Conservation (phyloP, 2,797 vertebrate species). For the Echeneis naucrates region DNA sequence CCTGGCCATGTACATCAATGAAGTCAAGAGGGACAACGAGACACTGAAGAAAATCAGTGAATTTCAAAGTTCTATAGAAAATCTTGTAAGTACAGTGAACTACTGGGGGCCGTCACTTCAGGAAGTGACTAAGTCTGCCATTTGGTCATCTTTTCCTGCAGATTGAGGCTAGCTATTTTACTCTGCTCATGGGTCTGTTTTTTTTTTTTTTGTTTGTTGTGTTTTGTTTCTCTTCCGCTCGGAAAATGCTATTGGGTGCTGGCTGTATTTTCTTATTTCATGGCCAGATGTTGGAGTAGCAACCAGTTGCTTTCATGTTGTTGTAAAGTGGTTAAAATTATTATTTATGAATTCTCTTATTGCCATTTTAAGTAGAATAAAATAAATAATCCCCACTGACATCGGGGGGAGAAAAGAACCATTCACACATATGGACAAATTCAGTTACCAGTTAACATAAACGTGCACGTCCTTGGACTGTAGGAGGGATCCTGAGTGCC, state of each 20-base stretch:
- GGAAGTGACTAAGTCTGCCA: background rate
- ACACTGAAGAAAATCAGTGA: constrained; percentile 98
- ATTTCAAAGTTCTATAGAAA: constrained; percentile 98
- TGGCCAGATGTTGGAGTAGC: background rate
- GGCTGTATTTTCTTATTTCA: background rate
- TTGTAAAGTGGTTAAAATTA: background rate
- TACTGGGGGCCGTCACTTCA: background rate
- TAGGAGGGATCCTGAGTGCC: no score
- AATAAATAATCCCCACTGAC: no score
- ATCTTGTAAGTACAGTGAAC: constrained; percentile 87
- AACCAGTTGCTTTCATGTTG: background rate
- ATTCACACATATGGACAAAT: no score
- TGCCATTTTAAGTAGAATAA: no score
- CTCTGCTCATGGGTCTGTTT: background rate
- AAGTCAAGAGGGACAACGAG: constrained; percentile 98
- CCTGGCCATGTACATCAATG: constrained; percentile 99
- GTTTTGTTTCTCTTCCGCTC: no score
- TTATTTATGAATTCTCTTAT: background rate
- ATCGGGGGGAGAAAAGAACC: no score
- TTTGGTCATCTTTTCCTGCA: background rate
- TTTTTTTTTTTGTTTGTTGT: background rate
- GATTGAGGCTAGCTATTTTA: background rate
- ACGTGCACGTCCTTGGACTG: no score
- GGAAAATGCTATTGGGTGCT: background rate
- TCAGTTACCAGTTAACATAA: no score